Base-by-base conservation (phyloP, 1,140 invertebrate genomes). In the Hycleus cichorii region DNA sequence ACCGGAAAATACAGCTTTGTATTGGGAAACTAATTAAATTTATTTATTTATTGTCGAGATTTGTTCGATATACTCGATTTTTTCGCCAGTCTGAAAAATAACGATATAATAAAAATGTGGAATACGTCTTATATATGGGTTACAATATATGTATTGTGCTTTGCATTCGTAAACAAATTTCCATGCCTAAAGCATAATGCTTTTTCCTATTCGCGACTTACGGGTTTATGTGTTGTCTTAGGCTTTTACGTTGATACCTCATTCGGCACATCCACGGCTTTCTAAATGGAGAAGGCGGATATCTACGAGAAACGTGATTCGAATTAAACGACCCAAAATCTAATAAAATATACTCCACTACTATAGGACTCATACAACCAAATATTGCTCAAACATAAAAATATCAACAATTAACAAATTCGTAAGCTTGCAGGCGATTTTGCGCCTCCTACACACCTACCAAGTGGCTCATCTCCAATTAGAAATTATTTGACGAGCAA, bases 201-300 rank as follows among this genome's bases (percentile, higher is more conserved):
- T 25, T 57, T 48, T 18, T 32, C 32, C 46, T 49, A 57, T 57
- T 48, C 54, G 54, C 54, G 47, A 57, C 54, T 57, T 57, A 57
- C 51, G 54, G 47, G 54, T 58, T 62, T 62, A 58, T 58, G 51
- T 58, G 60, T 62, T 62, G 60, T 62, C 60, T 62, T 62, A 62
- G 60, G 60, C 60, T 62, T 62, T 58, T 58, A 58, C 55, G 54
- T 57, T 62, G 60, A 62, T 62, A 62, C 56, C 60, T 62, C 60
- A 62, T 62, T 62, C 59, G 54, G 53, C 45, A 61, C 59, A 61
- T 61, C 59, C 60, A 47, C 45, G 47, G 40, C 5, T 9, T 55
- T 58, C 54, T 58, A 50, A 58, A 62, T 57, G 49, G 55, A 57
- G 45, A 49, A 48, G 56, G 60, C 54, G 60, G 55, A 49, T 57